Conservation (phyloP, 2,888 invertebrate genomes). For the Lacanobia wlatinum region DNA sequence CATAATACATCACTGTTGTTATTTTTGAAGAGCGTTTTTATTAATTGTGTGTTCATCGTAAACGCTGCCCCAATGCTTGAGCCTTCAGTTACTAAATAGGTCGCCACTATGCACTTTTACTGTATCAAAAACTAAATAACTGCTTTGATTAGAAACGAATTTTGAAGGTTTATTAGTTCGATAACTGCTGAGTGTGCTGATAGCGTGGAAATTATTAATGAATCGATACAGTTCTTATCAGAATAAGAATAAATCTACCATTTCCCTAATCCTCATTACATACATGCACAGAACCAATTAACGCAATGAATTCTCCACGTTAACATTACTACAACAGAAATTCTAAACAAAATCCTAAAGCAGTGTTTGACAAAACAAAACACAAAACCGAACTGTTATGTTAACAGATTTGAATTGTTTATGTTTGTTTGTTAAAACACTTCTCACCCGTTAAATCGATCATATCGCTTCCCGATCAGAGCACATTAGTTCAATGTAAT, state of each 20-base stretch:
- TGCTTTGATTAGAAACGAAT: not conserved
- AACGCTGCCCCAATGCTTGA: not conserved
- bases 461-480: conserved; percentile 59
- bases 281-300: conserved; percentile 11
- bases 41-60: conserved; percentile 43
- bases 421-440: conserved; percentile 54
- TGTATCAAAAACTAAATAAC: not conserved
- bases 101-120: conserved; percentile 8
- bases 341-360: conserved; percentile 27
- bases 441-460: conserved; percentile 57
- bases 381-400: conserved; percentile 25
- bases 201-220: not conserved
- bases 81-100: not conserved
- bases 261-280: not conserved
- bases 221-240: not conserved
- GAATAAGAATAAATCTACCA: not conserved
- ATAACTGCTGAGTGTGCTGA: not conserved
- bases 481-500: conserved; percentile 79
- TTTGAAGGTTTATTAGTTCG: not conserved
- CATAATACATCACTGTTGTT: conserved; percentile 67
- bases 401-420: conserved; percentile 52
- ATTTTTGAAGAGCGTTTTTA: conserved; percentile 59
- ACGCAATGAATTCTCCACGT: conserved; percentile 21
- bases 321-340: conserved; percentile 26
- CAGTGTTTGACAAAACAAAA: conserved; percentile 55